These are phyloP conservation scores for Hyperoodon ampullatus DNA, from an alignment of 2,113 vertebrate genomes.

Conservation along the genomic window DNA sequence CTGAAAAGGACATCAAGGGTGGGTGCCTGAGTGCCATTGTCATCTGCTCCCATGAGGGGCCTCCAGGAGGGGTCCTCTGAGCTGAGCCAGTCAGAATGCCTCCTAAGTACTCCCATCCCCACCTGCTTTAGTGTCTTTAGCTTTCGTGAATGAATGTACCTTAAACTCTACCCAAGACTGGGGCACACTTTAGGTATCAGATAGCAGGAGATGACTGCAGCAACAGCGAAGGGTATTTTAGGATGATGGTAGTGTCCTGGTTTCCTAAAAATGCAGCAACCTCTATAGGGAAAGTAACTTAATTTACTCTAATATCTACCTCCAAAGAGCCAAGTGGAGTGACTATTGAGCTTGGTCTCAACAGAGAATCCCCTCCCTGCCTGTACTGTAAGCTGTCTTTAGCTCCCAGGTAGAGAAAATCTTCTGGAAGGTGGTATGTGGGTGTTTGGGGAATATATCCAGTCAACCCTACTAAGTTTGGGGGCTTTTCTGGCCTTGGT, in stretches of 20 bases:
- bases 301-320: not conserved
- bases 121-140: not conserved
- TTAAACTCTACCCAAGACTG: not conserved
- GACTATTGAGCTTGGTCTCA: not conserved
- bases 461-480: not conserved
- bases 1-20: not conserved
- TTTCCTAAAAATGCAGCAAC: conserved; percentile 1
- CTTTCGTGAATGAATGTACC: not conserved
- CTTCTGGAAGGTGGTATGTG: not conserved
- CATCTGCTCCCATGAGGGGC: not conserved
- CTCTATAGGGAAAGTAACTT: not conserved
- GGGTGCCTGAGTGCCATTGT: not conserved
- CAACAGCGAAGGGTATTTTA: not conserved
- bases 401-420: not conserved
- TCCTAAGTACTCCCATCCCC: not conserved
- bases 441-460: not conserved
- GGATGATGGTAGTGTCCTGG: not conserved
- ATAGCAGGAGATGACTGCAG: not conserved
- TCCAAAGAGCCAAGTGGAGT: not conserved
- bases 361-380: not conserved
- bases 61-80: not conserved
- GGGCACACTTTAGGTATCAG: not conserved
- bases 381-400: not conserved
- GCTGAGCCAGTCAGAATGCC: not conserved
- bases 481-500: not conserved